phyloP scores from a whole-genome alignment of 2,113 vertebrate genomes.

The Pluvialis apricaria region DNA sequence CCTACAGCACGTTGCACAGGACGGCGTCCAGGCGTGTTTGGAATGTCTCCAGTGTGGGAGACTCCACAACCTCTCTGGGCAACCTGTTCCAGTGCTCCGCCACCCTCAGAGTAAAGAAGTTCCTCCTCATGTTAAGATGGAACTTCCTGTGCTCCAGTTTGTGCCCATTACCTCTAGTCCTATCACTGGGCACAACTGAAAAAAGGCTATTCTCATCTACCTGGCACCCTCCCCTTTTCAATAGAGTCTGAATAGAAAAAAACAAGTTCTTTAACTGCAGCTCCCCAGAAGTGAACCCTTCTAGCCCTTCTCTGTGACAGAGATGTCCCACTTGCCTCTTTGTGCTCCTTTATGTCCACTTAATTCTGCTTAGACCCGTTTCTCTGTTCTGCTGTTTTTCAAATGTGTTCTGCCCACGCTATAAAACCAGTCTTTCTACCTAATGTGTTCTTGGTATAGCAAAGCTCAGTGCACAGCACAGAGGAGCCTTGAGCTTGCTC shows the following conservation, averaged over 20 bases:
- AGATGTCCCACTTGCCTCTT: neutral
- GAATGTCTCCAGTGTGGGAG: too few relatives aligned
- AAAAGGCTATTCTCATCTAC: too few relatives aligned
- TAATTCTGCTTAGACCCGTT: neutral
- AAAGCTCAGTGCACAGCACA: neutral
- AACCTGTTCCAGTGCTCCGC: too few relatives aligned
- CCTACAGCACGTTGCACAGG: too few relatives aligned
- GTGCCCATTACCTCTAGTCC: too few relatives aligned
- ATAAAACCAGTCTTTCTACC: neutral
- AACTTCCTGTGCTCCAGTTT: too few relatives aligned
- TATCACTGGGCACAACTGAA: too few relatives aligned
- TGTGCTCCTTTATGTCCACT: neutral
- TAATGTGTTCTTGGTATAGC: fast-evolving
- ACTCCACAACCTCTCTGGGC: too few relatives aligned
- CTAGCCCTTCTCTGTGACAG: neutral
- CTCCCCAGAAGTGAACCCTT: neutral
- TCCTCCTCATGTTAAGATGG: too few relatives aligned
- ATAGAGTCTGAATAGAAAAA: neutral
- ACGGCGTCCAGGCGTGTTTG: too few relatives aligned
- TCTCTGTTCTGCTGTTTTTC: neutral
- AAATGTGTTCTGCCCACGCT: neutral
- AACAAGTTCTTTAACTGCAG: neutral
- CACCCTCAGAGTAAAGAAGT: too few relatives aligned
- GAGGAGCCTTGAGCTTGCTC: neutral
- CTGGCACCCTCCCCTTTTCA: too few relatives aligned